A percentile compares a stretch with the other conserved stretches of the same genome.
phyloP scores from a whole-genome alignment of 2,888 invertebrate species.

The Adelphocoris suturalis region DNA sequence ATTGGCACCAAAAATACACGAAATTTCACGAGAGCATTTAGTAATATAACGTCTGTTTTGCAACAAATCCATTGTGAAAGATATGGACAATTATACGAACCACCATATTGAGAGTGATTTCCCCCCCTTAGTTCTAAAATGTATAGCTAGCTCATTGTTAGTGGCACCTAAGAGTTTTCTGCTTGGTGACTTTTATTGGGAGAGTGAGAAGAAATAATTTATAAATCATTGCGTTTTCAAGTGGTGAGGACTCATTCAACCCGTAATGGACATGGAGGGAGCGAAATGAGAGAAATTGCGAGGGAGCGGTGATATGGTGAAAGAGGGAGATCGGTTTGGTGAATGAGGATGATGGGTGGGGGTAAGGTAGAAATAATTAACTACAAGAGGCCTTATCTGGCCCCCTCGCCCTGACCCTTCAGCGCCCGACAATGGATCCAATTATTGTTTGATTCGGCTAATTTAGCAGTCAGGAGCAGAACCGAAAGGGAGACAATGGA shows the following conservation, averaged over 20 bases:
- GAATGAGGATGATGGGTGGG: neutral
- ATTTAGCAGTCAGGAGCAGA: constrained; percentile 68
- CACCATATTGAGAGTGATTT: too few relatives aligned
- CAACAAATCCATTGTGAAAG: too few relatives aligned
- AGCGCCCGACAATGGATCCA: constrained; percentile 56
- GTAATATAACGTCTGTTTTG: too few relatives aligned
- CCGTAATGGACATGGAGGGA: neutral
- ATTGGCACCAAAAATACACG: too few relatives aligned
- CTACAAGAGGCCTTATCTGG: constrained; percentile 55
- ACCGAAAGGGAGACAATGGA: neutral
- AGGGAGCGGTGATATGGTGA: constrained; percentile 17
- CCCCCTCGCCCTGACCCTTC: constrained; percentile 24
- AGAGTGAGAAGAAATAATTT: neutral
- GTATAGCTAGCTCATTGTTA: too few relatives aligned
- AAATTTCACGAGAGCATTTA: too few relatives aligned
- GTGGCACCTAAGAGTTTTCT: neutral
- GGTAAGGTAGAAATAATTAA: constrained; percentile 63
- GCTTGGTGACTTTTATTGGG: constrained; percentile 20
- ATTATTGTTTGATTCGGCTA: constrained; percentile 69
- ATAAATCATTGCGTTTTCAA: constrained; percentile 13
- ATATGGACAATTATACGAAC: too few relatives aligned
- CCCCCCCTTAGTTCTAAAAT: too few relatives aligned
- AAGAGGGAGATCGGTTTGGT: constrained; percentile 15
- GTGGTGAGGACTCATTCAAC: constrained; percentile 23
- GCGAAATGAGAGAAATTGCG: constrained; percentile 13